Evolutionary conservation across 1,140 invertebrate species (phyloP), one percentile per base, ranked within the genome.

Genomic region (Eumeta japonica): DNA sequence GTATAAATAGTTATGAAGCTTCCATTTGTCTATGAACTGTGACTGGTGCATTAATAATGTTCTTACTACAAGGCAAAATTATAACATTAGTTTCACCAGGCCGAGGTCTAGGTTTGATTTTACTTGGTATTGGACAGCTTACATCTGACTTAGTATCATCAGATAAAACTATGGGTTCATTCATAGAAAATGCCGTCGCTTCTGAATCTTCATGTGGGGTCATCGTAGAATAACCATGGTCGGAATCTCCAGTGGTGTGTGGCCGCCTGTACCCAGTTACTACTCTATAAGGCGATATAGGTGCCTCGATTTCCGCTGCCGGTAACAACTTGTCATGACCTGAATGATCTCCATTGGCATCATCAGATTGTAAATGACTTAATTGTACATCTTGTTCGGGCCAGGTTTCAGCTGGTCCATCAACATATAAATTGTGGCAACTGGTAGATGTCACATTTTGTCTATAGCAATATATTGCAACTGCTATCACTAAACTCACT

Each of bases 151-250:
- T 79, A 30, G 76, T 74, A 13, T 83, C 81, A 49, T 83, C 81
- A 15, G 75, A 66, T 17, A 79, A 66, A 40, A 83, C 71, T 20
- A 80, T 75, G 0, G 79, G 79, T 52, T 84, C 82, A 16, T 80
- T 79, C 3, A 83, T 71, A 11, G 85, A 85, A 44, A 89, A 87
- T 5, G 85, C 86, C 30, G 86, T 81, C 45, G 88, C 85, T 54
- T 92, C 90, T 16, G 79, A 80, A 57, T 95, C 92, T 47, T 92
- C 90, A 49, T 93, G 88, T 1, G 89, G 90, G 0, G 91, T 94
- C 92, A 95, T 95, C 0, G 92, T 95, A 11, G 90, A 94, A 62
- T 96, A 96, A 2, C 93, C 93, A 62, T 94, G 90, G 74, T 96
- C 93, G 17, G 90, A 93, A 48, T 93, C 91, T 3, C 87, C 88